Evolutionary conservation across 1,140 invertebrate species (phyloP).

Genomic region (Euborellia annulipes): DNA sequence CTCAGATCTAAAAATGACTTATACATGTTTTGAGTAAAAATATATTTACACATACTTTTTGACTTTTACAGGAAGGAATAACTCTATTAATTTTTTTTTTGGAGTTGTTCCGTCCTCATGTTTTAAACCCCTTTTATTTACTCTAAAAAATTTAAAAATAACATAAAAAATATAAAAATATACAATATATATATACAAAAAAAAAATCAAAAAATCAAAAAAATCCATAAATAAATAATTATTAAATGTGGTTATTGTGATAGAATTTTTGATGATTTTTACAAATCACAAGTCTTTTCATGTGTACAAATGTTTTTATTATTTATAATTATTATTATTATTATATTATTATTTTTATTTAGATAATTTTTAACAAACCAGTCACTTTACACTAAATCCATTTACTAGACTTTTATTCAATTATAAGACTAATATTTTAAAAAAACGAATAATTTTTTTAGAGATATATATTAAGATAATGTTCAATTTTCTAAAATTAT

Average conservation of each 20-base stretch:
- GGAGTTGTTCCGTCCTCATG: too few relatives aligned
- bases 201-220: conserved; percentile 9
- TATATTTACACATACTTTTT: conserved; percentile 38
- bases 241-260: conserved; percentile 36
- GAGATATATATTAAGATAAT: conserved; percentile 2
- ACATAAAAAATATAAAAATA: conserved; percentile 17
- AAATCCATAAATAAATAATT: conserved; percentile 22
- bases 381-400: conserved; percentile 25
- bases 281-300: conserved; percentile 35
- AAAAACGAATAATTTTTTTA: conserved; percentile 16
- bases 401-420: conserved; percentile 9
- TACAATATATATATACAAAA: conserved; percentile 1
- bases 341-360: conserved; percentile 16
- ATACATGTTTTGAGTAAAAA: conserved; percentile 20
- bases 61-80: conserved; percentile 23
- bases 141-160: conserved; percentile 30
- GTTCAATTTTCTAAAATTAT: too few relatives aligned
- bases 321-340: conserved; percentile 29
- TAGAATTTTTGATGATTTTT: conserved; percentile 40
- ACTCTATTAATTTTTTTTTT: background rate
- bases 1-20: conserved; percentile 10
- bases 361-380: conserved; percentile 21
- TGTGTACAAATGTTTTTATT: conserved; percentile 24
- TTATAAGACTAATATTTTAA: conserved; percentile 14
- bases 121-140: too few relatives aligned